Base-by-base conservation (phyloP, 1,140 invertebrate species). In the Calephelis nemesis region DNA sequence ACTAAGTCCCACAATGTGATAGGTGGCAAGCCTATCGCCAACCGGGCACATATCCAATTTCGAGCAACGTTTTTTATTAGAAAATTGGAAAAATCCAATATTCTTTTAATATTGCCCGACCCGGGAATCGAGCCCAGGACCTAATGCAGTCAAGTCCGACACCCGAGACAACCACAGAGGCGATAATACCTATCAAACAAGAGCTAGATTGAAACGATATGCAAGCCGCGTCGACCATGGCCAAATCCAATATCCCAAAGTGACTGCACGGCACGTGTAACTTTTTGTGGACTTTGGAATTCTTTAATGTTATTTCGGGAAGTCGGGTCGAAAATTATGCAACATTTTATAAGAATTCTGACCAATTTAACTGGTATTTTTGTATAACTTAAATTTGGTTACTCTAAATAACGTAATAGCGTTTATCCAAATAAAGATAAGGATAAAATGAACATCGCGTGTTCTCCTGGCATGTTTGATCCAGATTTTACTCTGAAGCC, bases 201-300 rank as follows among this genome's bases (percentile, higher is more conserved):
- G 1, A 30, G 42, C 42, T 45, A 75, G 76, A 67, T 73, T 76
- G 69, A 73, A 74, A 76, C 76, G 83, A 87, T 87, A 74, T 87
- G 78, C 70, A 72, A 75, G 71, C 69, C 74, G 69, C 79, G 79
- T 73, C 76, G 78, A 72, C 81, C 87, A 81, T 82, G 81, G 79
- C 75, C 83, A 84, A 88, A 87, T 87, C 88, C 85, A 89, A 91
- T 90, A 81, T 86, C 87, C 84, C 72, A 77, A 74, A 87, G 88
- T 82, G 82, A 84, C 85, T 84, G 84, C 71, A 75, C 68, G 86
- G 86, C 89, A 91, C 87, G 89, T 91, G 89, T 90, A 91, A 89
- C 84, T 90, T 91, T 91, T 90, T 91, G 85, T 88, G 81, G 87
- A 82, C 80, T 75, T 85, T 83, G 83, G 83, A 83, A 88, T 87